Evolutionary conservation across 2,888 invertebrate species (phyloP).

Genomic region (Mycalesis mineus): DNA sequence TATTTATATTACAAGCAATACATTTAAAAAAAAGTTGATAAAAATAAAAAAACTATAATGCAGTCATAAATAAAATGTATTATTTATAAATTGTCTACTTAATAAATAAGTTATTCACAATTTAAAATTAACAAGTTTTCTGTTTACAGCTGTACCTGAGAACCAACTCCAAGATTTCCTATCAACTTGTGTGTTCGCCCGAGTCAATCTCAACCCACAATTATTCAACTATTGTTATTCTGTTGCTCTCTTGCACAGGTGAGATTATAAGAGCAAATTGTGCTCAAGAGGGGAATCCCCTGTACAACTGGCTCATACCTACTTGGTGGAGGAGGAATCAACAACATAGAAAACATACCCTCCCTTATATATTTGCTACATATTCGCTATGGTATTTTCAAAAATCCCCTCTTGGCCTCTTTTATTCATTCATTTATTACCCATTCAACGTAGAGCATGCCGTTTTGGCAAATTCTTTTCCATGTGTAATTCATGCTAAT

Average conservation of each 20-base stretch:
- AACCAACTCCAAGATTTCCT: slow-evolving; percentile 80
- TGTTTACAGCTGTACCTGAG: slow-evolving; percentile 52
- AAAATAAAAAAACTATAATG: not conserved
- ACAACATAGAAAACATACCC: too few relatives aligned
- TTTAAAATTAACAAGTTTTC: not conserved
- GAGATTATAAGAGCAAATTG: not conserved
- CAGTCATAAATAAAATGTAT: not conserved
- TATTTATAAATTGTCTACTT: not conserved
- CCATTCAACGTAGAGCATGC: too few relatives aligned
- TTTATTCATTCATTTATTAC: too few relatives aligned
- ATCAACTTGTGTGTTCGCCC: slow-evolving; percentile 82
- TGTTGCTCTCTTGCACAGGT: slow-evolving; percentile 86
- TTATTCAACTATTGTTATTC: slow-evolving; percentile 88
- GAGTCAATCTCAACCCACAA: slow-evolving; percentile 87
- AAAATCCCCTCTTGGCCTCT: too few relatives aligned
- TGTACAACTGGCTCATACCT: too few relatives aligned
- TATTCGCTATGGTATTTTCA: too few relatives aligned
- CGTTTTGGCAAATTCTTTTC: too few relatives aligned
- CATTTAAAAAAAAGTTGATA: too few relatives aligned
- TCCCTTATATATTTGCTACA: too few relatives aligned
- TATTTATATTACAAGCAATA: too few relatives aligned
- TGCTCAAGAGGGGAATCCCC: not conserved
- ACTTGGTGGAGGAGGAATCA: too few relatives aligned
- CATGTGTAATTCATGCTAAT: too few relatives aligned
- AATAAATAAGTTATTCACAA: not conserved